Evolutionary conservation across 2,797 vertebrate genomes (phyloP), one percentile per base, ranked within the genome.

Genomic region (Cirrhinus molitorella): DNA sequence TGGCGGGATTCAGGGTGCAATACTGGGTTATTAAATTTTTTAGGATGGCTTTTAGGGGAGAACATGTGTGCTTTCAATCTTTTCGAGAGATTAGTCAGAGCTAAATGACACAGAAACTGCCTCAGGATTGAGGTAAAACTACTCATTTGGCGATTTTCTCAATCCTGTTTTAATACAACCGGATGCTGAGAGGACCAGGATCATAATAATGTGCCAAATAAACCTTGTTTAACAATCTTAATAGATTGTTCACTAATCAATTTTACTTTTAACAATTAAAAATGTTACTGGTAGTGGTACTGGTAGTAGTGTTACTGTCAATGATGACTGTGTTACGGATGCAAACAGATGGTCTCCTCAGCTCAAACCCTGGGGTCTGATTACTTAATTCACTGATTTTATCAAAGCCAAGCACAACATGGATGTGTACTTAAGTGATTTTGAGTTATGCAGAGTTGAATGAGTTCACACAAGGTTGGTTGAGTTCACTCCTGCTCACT

Each of bases 11-110:
- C 43, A 40, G 13, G 63, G 53, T 61, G 59, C 84, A 76, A n/a
- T 76, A 85, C 34, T 68, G 71, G 43, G 45, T 53, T 77, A 63
- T 85, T 78, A 63, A 1, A 78, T 82, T 51, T 85, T 85, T 81
- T 63, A 77, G 67, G 45, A 55, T 71, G 63, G 73, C 43, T 59
- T 81, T 66, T 77, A 77, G 66, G 31, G 43, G 28, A 71, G 51
- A 77, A 70, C 77, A 75, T 61, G 79, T 85, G 68, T 63, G 37
- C 67, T 77, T 77, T 59, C 79, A 71, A 74, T 70, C 40, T 85
- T 57, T 74, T 76, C 9, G 13, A 40, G 55, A 51, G 73, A 85
- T 85, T 82, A 81, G 65, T 76, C 45, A 3, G 31, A 34, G 63
- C 49, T n/a, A 25, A 67, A 70, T 70, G 81, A 57, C 81, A 68